These are phyloP conservation scores for Podarcis lilfordi DNA, from an alignment of 2,797 vertebrate genomes.

Conservation along the genomic window DNA sequence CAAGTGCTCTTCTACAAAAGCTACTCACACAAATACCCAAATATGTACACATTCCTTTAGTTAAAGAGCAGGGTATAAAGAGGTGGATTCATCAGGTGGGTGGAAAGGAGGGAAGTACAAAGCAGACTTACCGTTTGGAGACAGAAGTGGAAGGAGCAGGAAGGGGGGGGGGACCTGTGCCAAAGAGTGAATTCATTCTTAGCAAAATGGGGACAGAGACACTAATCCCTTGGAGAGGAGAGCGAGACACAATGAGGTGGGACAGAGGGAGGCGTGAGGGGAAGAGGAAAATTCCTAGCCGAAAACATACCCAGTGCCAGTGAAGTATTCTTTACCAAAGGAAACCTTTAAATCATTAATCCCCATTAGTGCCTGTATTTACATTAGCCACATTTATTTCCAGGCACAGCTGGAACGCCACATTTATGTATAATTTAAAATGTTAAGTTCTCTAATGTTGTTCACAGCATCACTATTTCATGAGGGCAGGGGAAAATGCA, in stretches of 20 bases:
- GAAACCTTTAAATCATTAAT: slow-evolving; percentile 44
- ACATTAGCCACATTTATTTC: slow-evolving; percentile 43
- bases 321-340: slow-evolving; percentile 43
- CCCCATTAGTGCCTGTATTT: slow-evolving; percentile 34
- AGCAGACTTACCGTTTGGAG: slow-evolving; percentile 21
- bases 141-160: background rate
- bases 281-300: slow-evolving; percentile 15
- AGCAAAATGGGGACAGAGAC: background rate
- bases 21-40: slow-evolving; percentile 8
- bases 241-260: slow-evolving; percentile 9
- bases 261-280: background rate
- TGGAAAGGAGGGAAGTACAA: slow-evolving; percentile 20
- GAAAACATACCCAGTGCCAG: slow-evolving; percentile 27
- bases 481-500: background rate
- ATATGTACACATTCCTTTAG: slow-evolving; percentile 28
- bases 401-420: slow-evolving; percentile 5
- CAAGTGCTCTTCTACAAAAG: slow-evolving; percentile 18
- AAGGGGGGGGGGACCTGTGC: background rate
- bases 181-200: background rate
- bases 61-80: slow-evolving; percentile 11
- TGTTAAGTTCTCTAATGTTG: background rate
- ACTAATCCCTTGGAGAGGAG: slow-evolving; percentile 25
- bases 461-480: background rate
- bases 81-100: background rate
- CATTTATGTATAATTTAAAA: slow-evolving; percentile 30